Base-by-base conservation (phyloP, 2,797 vertebrate species). In the Ibycter americanus region DNA sequence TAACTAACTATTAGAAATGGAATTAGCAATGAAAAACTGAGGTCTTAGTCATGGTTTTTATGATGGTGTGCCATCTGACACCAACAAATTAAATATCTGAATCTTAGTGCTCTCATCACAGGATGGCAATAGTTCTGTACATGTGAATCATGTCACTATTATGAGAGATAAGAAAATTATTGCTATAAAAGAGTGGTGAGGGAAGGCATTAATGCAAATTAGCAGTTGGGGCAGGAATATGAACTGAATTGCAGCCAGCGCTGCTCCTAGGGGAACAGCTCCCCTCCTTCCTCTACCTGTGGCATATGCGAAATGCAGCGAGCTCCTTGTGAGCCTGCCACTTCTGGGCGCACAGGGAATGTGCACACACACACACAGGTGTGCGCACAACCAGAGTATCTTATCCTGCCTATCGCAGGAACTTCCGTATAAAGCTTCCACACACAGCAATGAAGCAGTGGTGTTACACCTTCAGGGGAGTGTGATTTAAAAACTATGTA, bases 321-420 rank as follows among this genome's bases (percentile, higher is more conserved):
- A 36, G 11, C 11, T 49, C 3, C 31, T 12, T 32, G 20, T 8
- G 52, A 78, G 51, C 3, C 1, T 10, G 17, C 8, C 3, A 6
- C 47, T 68, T 21, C 63, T 20, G 14, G 1, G 6, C 15, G 11
- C 23, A 8, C 19, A 16, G 6, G 3, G 15, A n/a, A 13, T 9
- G 52, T 6, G 7, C 22, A 22, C 4, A 5, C 36, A 12, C 1
- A 2, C 23, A 17, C 13, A 4, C 4, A 14, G 12, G 12, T 47
- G 23, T 9, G 17, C 7, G 18, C 34, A 34, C 25, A 32, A 0
- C 32, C 20, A 40, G 16, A 16, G 44, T 6, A 12, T 32, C 42
- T 63, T 29, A 27, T 7, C 26, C 56, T 44, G 8, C 51, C 65
- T 46, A 7, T 47, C 51, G 65, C 62, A 44, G 14, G 12, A 84